Conservation (phyloP, 2,113 vertebrate species). For the Ictidomys tridecemlineatus region DNA sequence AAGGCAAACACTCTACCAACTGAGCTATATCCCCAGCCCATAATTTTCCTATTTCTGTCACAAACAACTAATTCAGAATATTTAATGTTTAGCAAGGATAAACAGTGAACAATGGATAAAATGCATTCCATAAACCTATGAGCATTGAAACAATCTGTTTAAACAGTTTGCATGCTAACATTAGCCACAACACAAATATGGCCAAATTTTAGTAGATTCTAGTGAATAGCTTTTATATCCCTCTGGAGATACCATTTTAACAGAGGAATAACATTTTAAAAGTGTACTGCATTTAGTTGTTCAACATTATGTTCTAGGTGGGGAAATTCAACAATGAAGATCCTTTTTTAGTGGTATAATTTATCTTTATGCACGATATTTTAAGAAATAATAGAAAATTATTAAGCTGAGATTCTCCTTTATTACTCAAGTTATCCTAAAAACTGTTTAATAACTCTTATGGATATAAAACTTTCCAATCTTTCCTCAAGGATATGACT, state of each 20-base stretch:
- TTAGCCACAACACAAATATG: neutral
- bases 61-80: neutral
- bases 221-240: neutral
- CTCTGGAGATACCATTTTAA: neutral
- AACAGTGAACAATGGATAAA: neutral
- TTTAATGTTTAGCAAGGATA: neutral
- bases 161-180: neutral
- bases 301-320: neutral
- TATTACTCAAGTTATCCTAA: constrained; percentile 13
- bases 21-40: too few relatives aligned
- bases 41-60: neutral
- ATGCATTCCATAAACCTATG: neutral
- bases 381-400: neutral
- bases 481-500: neutral
- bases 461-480: neutral
- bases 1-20: too few relatives aligned
- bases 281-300: too few relatives aligned
- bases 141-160: neutral
- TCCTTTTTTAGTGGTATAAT: neutral
- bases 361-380: neutral
- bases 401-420: neutral
- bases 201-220: neutral
- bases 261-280: neutral
- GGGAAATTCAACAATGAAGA: neutral
- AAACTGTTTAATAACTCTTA: neutral